Evolutionary conservation across 2,113 vertebrate species (phyloP).

Genomic region (Daboia siamensis): DNA sequence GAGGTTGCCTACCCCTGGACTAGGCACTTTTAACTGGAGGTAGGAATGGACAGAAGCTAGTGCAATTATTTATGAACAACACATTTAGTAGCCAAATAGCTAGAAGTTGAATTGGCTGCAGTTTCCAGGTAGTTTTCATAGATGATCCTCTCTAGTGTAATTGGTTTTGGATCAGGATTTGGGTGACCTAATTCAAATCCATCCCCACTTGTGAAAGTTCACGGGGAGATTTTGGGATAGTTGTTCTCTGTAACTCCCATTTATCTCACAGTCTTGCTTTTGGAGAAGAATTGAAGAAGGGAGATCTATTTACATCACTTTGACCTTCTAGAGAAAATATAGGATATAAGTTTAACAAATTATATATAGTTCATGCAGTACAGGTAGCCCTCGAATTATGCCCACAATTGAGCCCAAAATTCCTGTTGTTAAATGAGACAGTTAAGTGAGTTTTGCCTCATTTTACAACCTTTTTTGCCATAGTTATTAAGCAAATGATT

Average conservation of each 20-base stretch:
- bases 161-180: background rate
- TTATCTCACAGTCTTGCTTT: background rate
- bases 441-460: background rate
- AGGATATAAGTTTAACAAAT: background rate
- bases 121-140: background rate
- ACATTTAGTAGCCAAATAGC: background rate
- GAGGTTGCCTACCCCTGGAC: too few species aligned
- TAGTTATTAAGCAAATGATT: background rate
- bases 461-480: background rate
- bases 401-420: background rate
- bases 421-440: background rate
- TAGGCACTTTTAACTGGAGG: background rate
- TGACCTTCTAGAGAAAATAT: background rate
- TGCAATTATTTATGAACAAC: background rate
- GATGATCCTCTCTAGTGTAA: background rate
- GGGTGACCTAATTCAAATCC: background rate
- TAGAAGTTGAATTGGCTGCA: background rate
- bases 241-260: background rate
- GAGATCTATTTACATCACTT: background rate
- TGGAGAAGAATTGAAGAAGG: background rate
- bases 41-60: background rate
- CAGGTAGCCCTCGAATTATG: background rate
- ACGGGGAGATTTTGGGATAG: background rate
- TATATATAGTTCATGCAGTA: background rate
- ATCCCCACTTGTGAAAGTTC: background rate